These are phyloP conservation scores for Aleiodes leptofemur DNA, from an alignment of 2,888 invertebrate species.

Conservation along the genomic window DNA sequence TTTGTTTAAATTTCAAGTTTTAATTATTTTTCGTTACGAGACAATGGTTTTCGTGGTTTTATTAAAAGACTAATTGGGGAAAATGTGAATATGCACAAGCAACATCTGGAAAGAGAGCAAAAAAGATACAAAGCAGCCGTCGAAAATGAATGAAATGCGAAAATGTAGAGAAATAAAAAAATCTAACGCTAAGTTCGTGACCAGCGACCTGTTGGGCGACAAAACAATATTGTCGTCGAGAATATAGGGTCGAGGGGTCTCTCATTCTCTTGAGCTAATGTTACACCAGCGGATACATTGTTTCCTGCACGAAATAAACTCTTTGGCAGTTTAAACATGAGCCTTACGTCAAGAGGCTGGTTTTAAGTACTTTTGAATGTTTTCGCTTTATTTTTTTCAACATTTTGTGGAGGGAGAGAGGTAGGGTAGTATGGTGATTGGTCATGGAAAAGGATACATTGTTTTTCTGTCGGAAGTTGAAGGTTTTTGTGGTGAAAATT, in stretches of 20 bases:
- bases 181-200: constrained; percentile 59
- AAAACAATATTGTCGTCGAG: constrained; percentile 71
- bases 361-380: too few relatives aligned
- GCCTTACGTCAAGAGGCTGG: neutral
- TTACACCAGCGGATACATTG: constrained; percentile 68
- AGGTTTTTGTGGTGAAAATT: too few relatives aligned
- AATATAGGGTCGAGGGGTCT: constrained; percentile 42
- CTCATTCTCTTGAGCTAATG: constrained; percentile 54
- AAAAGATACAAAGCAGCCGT: constrained; percentile 33
- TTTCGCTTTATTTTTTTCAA: too few relatives aligned
- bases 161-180: constrained; percentile 42
- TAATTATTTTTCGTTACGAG: neutral
- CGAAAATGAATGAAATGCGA: constrained; percentile 32
- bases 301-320: constrained; percentile 67
- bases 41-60: neutral
- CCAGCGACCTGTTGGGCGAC: constrained; percentile 61
- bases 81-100: constrained; percentile 12
- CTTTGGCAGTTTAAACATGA: constrained; percentile 13
- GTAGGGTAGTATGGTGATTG: too few relatives aligned
- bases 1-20: too few relatives aligned
- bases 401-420: too few relatives aligned
- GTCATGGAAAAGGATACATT: too few relatives aligned
- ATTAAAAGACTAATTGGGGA: neutral
- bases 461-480: too few relatives aligned
- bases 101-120: constrained; percentile 12